A percentile compares a stretch with the other conserved stretches of the same genome.
These are phyloP conservation scores for Poecilia picta DNA, from an alignment of 2,797 vertebrate genomes.

Conservation along the genomic window DNA sequence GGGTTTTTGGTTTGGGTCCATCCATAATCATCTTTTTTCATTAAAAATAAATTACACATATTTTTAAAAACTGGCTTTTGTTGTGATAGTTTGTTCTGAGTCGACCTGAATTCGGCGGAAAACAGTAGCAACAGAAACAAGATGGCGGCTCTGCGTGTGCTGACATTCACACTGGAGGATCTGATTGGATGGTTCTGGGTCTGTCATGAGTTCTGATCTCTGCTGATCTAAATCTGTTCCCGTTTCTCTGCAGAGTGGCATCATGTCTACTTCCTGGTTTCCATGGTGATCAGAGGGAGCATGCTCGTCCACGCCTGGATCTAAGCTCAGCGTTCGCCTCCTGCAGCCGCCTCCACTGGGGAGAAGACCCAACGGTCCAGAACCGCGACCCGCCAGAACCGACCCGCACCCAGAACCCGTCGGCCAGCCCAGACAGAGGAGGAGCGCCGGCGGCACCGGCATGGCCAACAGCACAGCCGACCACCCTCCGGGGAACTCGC, in stretches of 20 bases:
- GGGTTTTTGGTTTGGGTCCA: too few species aligned
- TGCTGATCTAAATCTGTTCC: conserved; percentile 23
- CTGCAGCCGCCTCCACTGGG: conserved; percentile 38
- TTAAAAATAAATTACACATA: too few species aligned
- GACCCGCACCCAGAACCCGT: not conserved
- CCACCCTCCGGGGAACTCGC: conserved; percentile 88
- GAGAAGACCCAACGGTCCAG: conserved; percentile 46
- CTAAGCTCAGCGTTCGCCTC: conserved; percentile 52
- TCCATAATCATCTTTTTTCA: too few species aligned
- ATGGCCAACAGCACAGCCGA: conserved; percentile 92
- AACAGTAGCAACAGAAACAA: not conserved
- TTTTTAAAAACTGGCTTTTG: too few species aligned
- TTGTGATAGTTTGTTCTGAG: not conserved
- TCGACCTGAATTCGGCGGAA: not conserved
- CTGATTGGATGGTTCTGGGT: conserved; percentile 1
- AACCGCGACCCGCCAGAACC: conserved; percentile 17
- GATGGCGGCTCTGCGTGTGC: not conserved
- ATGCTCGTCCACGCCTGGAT: conserved; percentile 79
- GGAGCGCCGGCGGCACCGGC: conserved; percentile 40
- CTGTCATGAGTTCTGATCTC: not conserved
- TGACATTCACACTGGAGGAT: not conserved
- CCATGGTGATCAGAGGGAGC: conserved; percentile 77
- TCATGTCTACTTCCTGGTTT: conserved; percentile 76
- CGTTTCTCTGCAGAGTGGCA: conserved; percentile 72
- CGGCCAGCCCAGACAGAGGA: conserved; percentile 35